Evolutionary conservation across 2,888 invertebrate species (phyloP).

Genomic region (Stegana nigrithorax): DNA sequence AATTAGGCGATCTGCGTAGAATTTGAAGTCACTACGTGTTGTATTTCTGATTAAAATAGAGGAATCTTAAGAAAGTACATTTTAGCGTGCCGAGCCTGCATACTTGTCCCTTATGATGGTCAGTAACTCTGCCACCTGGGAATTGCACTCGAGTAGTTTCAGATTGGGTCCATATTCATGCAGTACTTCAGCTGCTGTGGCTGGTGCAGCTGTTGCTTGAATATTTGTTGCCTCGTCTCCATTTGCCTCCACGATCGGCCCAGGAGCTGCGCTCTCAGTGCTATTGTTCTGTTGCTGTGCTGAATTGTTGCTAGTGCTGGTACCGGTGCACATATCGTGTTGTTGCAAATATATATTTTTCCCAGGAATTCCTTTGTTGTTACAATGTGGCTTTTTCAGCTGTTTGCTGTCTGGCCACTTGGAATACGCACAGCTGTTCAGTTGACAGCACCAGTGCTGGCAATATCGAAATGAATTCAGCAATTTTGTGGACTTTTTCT

Average conservation of each 20-base stretch:
- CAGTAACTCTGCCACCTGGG: conserved; percentile 75
- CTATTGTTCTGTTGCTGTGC: not conserved
- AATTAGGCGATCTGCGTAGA: conserved; percentile 97
- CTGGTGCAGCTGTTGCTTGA: conserved; percentile 30
- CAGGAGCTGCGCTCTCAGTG: not conserved
- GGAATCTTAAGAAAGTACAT: conserved; percentile 13
- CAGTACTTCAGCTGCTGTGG: conserved; percentile 46
- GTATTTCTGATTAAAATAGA: conserved; percentile 77
- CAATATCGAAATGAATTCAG: too few species aligned
- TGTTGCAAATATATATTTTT: not conserved
- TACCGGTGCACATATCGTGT: conserved; percentile 44
- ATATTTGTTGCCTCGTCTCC: not conserved
- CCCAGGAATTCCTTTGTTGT: too few species aligned
- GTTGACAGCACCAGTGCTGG: not conserved
- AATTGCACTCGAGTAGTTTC: conserved; percentile 64
- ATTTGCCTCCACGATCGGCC: not conserved
- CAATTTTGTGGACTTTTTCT: too few species aligned
- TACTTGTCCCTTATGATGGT: conserved; percentile 90
- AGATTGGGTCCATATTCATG: conserved; percentile 64
- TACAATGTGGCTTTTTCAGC: not conserved
- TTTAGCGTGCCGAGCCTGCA: conserved; percentile 57
- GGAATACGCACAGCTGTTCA: not conserved
- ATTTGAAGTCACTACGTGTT: conserved; percentile 94
- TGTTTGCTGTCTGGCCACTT: not conserved
- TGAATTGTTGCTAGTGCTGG: conserved; percentile 27